Evolutionary conservation across 2,888 invertebrate species (phyloP), one percentile per base, ranked within the genome.

Genomic region (Polydrusus tereticollis): DNA sequence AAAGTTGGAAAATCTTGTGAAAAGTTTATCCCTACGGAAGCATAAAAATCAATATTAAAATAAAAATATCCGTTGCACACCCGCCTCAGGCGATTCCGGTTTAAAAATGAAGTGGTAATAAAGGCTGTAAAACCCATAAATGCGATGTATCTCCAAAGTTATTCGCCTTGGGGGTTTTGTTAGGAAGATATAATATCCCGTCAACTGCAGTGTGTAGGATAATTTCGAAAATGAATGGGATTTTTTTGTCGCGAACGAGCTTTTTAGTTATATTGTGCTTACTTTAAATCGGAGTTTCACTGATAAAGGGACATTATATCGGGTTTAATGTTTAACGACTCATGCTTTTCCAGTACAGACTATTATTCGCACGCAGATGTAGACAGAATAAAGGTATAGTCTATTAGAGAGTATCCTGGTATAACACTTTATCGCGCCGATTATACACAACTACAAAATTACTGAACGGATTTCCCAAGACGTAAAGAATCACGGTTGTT

Each of bases 51-150:
- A 64, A 64, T 64, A 64, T 64, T 29, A 52, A 36, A 64, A 64
- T 64, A 52, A 64, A 64, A 64, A 64, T 64, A 52, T 64, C 64
- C 64, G 64, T 18, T 50, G 29, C 36, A 55, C 16, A 55, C 29
- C 29, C 23, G 52, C 52, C 21, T 10, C n/a, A 16, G 45, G 38
- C 45, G 43, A 58, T 45, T 60, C 59, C 50, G 50, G 33, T 68
- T 68, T 60, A 50, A 68, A 59, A 60, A 60, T 60, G 68, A 41
- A 68, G 59, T 68, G 68, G 68, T 68, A 59, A 68, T 68, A 68
- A 68, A 60, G 52, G 66, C 59, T 59, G 45, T 45, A 38, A 60
- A 60, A 26, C 36, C 68, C 41, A 68, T 68, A 68, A 60, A 68
- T n/a, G 45, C 47, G 60, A 68, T 68, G 68, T 68, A 59, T 68